Percentiles rank a stretch among this genome's conserved stretches.
These are phyloP conservation scores for Tinea pellionella DNA, from an alignment of 2,888 invertebrate genomes.

Conservation along the genomic window DNA sequence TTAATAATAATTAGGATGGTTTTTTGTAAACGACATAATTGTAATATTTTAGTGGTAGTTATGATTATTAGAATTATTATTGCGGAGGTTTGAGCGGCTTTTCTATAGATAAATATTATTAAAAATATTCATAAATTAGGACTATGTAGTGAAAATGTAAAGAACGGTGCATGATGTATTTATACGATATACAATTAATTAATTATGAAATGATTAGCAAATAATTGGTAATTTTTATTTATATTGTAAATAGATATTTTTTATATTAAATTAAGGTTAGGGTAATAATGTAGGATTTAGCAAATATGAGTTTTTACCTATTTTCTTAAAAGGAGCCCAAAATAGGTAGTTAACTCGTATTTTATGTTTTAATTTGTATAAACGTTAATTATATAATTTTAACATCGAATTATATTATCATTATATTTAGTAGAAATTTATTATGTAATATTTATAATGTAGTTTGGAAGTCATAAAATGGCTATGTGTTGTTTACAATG, in stretches of 20 bases:
- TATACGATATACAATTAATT: not conserved
- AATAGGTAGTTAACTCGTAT: slow-evolving; percentile 3
- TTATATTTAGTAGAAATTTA: not conserved
- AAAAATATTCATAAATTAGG: too few species aligned
- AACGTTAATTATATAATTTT: not conserved
- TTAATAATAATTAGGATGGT: not conserved
- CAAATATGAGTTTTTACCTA: slow-evolving; percentile 4
- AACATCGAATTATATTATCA: slow-evolving; percentile 10
- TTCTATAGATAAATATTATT: not conserved
- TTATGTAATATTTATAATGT: not conserved
- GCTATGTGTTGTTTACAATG: not conserved
- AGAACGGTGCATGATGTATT: not conserved
- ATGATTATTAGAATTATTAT: not conserved
- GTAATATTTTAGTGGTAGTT: not conserved
- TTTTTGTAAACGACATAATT: not conserved
- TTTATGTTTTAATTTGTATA: not conserved
- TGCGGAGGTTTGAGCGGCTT: not conserved
- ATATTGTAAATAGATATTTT: not conserved
- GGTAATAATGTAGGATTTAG: not conserved
- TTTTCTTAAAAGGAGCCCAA: slow-evolving; percentile 5
- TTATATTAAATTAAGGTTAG: not conserved
- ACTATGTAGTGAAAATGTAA: not conserved
- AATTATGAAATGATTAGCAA: not conserved
- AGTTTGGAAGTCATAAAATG: not conserved
- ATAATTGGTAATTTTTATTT: not conserved